Evolutionary conservation across 2,113 vertebrate genomes (phyloP).

Genomic region (Monopterus albus): DNA sequence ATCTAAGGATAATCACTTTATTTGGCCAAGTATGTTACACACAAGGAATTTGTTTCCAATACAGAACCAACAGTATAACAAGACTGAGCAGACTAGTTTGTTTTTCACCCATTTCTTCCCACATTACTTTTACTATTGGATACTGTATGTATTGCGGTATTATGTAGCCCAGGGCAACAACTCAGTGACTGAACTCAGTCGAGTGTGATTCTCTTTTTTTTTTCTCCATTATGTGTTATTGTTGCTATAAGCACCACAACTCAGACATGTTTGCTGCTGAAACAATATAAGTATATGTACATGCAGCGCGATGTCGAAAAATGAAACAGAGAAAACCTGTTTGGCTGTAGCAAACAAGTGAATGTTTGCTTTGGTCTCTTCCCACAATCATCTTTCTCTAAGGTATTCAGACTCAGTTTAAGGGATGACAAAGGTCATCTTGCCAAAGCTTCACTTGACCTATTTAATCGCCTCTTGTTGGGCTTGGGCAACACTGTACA

Average conservation of each 20-base stretch:
- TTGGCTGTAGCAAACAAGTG: slow-evolving; percentile 21
- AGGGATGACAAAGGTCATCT: slow-evolving; percentile 64
- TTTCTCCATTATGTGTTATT: too few relatives aligned
- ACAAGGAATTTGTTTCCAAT: too few relatives aligned
- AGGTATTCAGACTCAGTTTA: slow-evolving; percentile 58
- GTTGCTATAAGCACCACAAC: background rate
- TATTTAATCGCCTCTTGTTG: slow-evolving; percentile 72
- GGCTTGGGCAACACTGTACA: slow-evolving; percentile 52
- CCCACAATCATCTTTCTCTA: slow-evolving; percentile 56
- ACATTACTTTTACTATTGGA: too few relatives aligned
- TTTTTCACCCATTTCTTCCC: too few relatives aligned
- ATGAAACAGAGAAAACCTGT: background rate
- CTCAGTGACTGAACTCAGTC: slow-evolving; percentile 20
- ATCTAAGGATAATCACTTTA: too few relatives aligned
- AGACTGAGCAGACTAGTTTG: too few relatives aligned
- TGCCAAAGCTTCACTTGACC: slow-evolving; percentile 79
- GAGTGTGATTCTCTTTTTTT: background rate
- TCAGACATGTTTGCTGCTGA: background rate
- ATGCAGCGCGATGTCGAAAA: too few relatives aligned
- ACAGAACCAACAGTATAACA: too few relatives aligned
- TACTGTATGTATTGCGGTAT: too few relatives aligned
- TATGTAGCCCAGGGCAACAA: slow-evolving; percentile 22
- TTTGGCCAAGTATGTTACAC: too few relatives aligned
- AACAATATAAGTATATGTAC: background rate
- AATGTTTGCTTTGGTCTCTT: slow-evolving; percentile 51